Percentiles rank a stretch among this genome's conserved stretches.
phyloP scores from a whole-genome alignment of 2,888 invertebrate species.

The Coleophora deauratella region DNA sequence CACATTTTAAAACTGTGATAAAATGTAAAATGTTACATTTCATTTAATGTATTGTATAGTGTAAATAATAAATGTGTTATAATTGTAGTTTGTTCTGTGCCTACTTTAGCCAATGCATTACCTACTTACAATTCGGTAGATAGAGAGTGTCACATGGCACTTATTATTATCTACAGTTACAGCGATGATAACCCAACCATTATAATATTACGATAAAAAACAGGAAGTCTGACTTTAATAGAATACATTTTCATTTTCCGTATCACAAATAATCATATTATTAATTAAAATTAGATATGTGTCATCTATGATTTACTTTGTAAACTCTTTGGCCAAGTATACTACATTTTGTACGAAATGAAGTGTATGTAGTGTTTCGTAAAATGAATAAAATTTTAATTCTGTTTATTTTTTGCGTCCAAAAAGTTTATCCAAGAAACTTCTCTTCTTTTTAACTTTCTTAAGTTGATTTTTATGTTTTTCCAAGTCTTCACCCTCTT shows the following conservation, averaged over 20 bases:
- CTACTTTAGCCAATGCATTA: conserved; percentile 2
- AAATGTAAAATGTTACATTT: too few relatives aligned
- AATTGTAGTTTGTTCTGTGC: conserved; percentile 8
- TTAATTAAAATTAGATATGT: too few relatives aligned
- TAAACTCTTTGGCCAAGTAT: conserved; percentile 44
- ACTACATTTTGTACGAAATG: conserved; percentile 12
- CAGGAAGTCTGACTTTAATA: conserved; percentile 56
- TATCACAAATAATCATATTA: background rate
- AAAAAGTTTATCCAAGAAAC: conserved; percentile 63
- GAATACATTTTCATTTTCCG: conserved; percentile 34
- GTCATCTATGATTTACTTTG: too few relatives aligned
- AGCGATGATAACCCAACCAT: conserved; percentile 59
- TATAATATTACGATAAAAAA: conserved; percentile 60
- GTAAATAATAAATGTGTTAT: too few relatives aligned
- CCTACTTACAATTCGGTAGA: conserved; percentile 46
- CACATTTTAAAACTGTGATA: too few relatives aligned
- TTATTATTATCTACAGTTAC: conserved; percentile 43
- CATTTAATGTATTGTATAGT: too few relatives aligned
- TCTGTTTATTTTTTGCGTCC: conserved; percentile 32
- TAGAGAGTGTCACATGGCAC: conserved; percentile 68
- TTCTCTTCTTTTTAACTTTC: conserved; percentile 64
- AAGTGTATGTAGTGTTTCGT: conserved; percentile 29
- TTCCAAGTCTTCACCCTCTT: conserved; percentile 49
- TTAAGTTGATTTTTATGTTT: conserved; percentile 39
- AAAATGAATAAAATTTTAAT: too few relatives aligned